A percentile compares a stretch with the other conserved stretches of the same genome.
These are phyloP conservation scores for Diachrysia chrysitis DNA, from an alignment of 2,888 invertebrate species.

Conservation along the genomic window DNA sequence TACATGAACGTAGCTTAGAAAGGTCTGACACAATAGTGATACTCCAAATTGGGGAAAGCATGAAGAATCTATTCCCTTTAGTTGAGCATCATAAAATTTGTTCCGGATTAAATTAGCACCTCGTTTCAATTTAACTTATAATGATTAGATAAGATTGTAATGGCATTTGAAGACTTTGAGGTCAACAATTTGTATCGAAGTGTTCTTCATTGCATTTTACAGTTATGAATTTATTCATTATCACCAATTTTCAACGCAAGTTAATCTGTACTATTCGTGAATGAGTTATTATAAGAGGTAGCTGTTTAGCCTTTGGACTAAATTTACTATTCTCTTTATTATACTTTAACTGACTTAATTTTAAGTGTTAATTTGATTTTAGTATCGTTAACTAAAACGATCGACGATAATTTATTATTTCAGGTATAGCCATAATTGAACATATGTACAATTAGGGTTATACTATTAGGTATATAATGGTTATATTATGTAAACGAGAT, in stretches of 20 bases:
- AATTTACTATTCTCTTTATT: not conserved
- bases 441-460: too few relatives aligned
- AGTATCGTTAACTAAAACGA: too few relatives aligned
- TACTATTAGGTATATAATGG: too few relatives aligned
- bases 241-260: not conserved
- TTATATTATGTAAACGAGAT: too few relatives aligned
- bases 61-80: conserved; percentile 53
- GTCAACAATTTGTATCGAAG: conserved; percentile 39
- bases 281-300: not conserved
- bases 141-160: conserved; percentile 51
- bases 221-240: conserved; percentile 45
- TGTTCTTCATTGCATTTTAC: conserved; percentile 35
- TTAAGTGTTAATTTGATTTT: too few relatives aligned
- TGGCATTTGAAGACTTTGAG: conserved; percentile 45
- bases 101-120: conserved; percentile 59
- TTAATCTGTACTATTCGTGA: not conserved
- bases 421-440: too few relatives aligned
- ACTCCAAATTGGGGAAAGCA: conserved; percentile 61
- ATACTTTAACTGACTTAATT: not conserved
- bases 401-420: too few relatives aligned
- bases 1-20: not conserved
- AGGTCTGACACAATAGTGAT: conserved; percentile 38
- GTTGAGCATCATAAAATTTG: conserved; percentile 58
- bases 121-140: conserved; percentile 57
- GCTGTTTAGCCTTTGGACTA: too few relatives aligned